Conservation (phyloP, 2,888 invertebrate species). For the Erebia palarica region DNA sequence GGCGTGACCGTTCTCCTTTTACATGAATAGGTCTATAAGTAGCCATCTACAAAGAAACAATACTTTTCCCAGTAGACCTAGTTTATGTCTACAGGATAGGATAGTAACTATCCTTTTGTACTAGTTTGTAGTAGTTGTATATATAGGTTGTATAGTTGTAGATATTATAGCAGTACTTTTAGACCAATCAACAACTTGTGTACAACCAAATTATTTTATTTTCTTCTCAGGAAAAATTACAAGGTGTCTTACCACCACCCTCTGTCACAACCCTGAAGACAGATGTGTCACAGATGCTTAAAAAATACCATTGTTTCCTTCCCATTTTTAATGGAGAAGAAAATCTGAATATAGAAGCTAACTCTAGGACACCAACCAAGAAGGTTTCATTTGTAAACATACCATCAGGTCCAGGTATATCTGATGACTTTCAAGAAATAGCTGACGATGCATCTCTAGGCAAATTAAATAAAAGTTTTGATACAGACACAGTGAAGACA, state of each 20-base stretch:
- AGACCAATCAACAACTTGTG: no score
- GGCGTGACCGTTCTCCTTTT: no score
- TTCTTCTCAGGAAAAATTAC: constrained; percentile 80
- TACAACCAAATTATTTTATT: background rate
- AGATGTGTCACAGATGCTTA: constrained; percentile 85
- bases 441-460: constrained; percentile 21
- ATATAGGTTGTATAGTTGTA: no score
- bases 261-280: constrained; percentile 86
- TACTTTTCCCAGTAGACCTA: no score
- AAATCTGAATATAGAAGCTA: constrained; percentile 55
- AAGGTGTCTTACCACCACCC: constrained; percentile 89
- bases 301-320: constrained; percentile 80
- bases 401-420: constrained; percentile 46
- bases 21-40: no score
- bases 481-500: constrained; percentile 43
- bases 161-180: no score
- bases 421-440: constrained; percentile 41
- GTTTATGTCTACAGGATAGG: no score
- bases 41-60: no score
- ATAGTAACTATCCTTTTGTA: no score
- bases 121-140: no score
- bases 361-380: constrained; percentile 67
- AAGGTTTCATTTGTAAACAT: constrained; percentile 69
- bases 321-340: constrained; percentile 73
- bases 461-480: constrained; percentile 23